A percentile compares a stretch with the other conserved stretches of the same genome.
Evolutionary conservation across 2,113 vertebrate genomes (phyloP).

Genomic region (Rhegmatorhina hoffmannsi): DNA sequence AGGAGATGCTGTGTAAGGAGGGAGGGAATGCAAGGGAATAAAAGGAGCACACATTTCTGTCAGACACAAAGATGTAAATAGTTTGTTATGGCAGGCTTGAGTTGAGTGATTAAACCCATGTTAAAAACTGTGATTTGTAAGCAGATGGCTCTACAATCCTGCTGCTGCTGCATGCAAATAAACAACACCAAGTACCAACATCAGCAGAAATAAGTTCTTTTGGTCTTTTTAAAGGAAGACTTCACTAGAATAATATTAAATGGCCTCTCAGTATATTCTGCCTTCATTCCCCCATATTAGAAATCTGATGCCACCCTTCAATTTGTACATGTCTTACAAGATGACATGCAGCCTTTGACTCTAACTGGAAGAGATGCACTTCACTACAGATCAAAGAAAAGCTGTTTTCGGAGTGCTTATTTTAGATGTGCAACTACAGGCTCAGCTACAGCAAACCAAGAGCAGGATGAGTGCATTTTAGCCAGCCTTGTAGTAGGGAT

Average conservation of each 20-base stretch:
- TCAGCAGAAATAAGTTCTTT: not conserved
- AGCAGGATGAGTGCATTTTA: not conserved
- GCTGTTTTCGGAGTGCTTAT: not conserved
- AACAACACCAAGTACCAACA: not conserved
- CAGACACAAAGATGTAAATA: not conserved
- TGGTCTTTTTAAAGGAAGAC: not conserved
- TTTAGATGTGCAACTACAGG: not conserved
- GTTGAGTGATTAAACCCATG: not conserved
- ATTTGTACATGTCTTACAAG: not conserved
- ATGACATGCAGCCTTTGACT: not conserved
- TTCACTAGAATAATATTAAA: not conserved
- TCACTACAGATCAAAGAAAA: slow-evolving; percentile 5
- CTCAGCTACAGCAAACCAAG: not conserved
- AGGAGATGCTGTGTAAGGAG: not conserved
- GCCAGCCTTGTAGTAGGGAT: not conserved
- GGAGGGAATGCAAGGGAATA: not conserved
- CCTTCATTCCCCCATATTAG: not conserved
- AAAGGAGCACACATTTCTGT: not conserved
- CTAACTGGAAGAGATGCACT: not conserved
- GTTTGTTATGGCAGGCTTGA: not conserved
- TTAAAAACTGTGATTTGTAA: not conserved
- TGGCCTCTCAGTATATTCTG: not conserved
- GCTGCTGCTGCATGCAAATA: not conserved
- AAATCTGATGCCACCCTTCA: not conserved
- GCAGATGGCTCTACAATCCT: not conserved